Evolutionary conservation across 2,797 vertebrate genomes (phyloP), one percentile per base, ranked within the genome.

Genomic region (Acanthiza pusilla): DNA sequence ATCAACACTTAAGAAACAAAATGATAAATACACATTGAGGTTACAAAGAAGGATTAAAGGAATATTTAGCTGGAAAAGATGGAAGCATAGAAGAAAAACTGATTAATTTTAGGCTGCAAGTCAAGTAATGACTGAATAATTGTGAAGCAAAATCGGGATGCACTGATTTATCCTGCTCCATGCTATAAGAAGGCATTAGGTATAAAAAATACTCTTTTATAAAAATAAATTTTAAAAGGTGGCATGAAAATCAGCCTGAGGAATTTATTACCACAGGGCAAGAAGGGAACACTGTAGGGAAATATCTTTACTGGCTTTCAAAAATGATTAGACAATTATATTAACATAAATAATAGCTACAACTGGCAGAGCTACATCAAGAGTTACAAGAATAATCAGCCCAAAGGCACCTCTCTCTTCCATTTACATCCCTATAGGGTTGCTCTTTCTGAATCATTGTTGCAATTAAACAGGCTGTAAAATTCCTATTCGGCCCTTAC

Each of bases 331-430:
- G 51, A 89, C 66, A 92, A 88, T 88, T 83, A 68, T 29, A 89
- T 88, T 88, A 95, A 75, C 82, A 94, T 84, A 84, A 94, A 91
- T 66, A 94, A 84, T 86, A 78, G 55, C 73, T 91, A 75, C 32
- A 81, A 36, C 40, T 68, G n/a, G 61, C 42, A 92, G 55, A 80
- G 43, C 47, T 70, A 66, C 72, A 61, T 11, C 42, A 77, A 91
- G 65, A 91, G 36, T 75, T 88, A 70, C 66, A 89, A 65, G 70
- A 76, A 68, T 72, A 62, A 93, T 30, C 61, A 78, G 50, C 29
- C 70, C 48, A 82, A 87, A 87, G 71, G 40, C 11, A 34, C 17
- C 2, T 1, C 26, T 34, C n/a, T 29, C 47, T 66, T 51, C 36
- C 11, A 18, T 80, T 47, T 65, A 43, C 67, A 86, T 27, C n/a